These are phyloP conservation scores for Lysiphlebus fabarum DNA, from an alignment of 1,140 invertebrate genomes.

Conservation along the genomic window DNA sequence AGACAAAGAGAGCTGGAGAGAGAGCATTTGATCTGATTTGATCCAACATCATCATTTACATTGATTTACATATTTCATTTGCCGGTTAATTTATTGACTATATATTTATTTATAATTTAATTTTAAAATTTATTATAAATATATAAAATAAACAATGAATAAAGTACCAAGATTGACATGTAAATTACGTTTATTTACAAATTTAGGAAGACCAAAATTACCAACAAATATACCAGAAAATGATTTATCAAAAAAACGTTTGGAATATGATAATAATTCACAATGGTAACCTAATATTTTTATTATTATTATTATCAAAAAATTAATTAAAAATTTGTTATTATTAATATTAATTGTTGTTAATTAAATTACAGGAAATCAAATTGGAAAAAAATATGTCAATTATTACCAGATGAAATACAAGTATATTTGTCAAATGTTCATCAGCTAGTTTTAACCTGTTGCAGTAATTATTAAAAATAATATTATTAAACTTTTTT, in stretches of 20 bases:
- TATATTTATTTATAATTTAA: slow-evolving; percentile 1
- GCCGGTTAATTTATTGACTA: not conserved
- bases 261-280: not conserved
- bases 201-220: slow-evolving; percentile 1
- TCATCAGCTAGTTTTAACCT: slow-evolving; percentile 13
- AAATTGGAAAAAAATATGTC: slow-evolving; percentile 10
- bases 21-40: no score
- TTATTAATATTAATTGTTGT: not conserved
- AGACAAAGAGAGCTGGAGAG: no score
- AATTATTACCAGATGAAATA: not conserved
- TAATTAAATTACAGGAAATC: slow-evolving; percentile 6
- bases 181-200: slow-evolving; percentile 12
- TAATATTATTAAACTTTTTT: no score
- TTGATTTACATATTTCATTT: no score
- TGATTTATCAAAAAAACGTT: slow-evolving; percentile 6
- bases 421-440: slow-evolving; percentile 11
- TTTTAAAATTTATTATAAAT: not conserved
- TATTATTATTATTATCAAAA: not conserved
- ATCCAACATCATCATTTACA: no score
- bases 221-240: not conserved
- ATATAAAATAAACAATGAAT: slow-evolving; percentile 5
- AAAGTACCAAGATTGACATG: slow-evolving; percentile 14
- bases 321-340: not conserved
- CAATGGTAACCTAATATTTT: slow-evolving; percentile 14
- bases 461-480: slow-evolving; percentile 19